Evolutionary conservation across 2,113 vertebrate species (phyloP), one percentile per base, ranked within the genome.

Genomic region (Lanius ludovicianus): DNA sequence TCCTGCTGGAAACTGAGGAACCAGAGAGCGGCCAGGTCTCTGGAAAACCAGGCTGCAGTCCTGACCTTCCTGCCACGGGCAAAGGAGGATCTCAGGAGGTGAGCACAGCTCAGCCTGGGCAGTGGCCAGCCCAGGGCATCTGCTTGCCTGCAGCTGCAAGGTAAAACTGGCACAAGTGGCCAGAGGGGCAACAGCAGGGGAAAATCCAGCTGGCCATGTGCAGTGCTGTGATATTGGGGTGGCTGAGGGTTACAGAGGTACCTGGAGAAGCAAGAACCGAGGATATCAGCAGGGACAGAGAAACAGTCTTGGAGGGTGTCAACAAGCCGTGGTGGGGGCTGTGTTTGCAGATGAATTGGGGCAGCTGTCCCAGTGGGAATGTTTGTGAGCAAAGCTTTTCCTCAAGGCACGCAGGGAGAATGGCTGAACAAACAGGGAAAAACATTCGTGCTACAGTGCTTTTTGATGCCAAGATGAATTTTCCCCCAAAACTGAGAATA

Each of bases 401-500:
- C 47, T 41, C 47, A 35, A 8, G 42, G 64, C 20, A 39, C 0
- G 3, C 12, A 39, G 73, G 37, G 49, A 88, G 46, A 84, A 42
- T 12, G 35, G 22, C 47, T 89, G 50, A 74, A 35, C 16, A 77
- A 55, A 62, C 10, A 62, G 46, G 33, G n/a, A 18, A 84, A 56
- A 9, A 7, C 7, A 3, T 31, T 37, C 3, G 8, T 89, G 33
- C 59, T 50, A 4, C 35, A 15, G 35, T 9, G 39, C 4, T 75
- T 70, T 90, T n/a, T n/a, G 52, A 75, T 50, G 37, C 19, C 42
- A 22, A 70, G 71, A 13, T 17, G 30, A 79, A 7, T 35, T 84
- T 85, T 33, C 0, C 14, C 10, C 27, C 24, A 35, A 10, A 31
- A 14, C 0, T 16, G 10, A 23, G n/a, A 89, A 49, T 41, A 89